Conservation (phyloP, 2,888 invertebrate species). For the Pomacea canaliculata region DNA sequence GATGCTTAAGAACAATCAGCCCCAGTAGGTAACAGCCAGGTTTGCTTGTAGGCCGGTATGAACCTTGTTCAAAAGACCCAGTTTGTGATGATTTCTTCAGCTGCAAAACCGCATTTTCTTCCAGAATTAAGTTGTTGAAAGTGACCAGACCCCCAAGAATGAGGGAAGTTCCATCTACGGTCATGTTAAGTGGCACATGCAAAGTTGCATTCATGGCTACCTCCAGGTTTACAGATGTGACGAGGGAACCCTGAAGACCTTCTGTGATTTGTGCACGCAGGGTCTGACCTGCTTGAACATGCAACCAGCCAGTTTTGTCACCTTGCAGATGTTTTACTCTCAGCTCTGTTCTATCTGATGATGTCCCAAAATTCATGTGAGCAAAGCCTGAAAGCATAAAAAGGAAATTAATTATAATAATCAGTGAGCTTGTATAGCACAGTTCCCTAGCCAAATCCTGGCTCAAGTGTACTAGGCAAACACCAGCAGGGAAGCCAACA, state of each 20-base stretch:
- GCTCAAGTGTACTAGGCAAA: no score
- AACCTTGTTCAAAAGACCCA: conserved; percentile 41
- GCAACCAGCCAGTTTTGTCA: conserved; percentile 49
- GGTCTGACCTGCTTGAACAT: conserved; percentile 41
- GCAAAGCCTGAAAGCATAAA: conserved; percentile 44
- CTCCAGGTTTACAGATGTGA: conserved; percentile 45
- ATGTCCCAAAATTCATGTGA: conserved; percentile 36
- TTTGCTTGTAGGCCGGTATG: conserved; percentile 38
- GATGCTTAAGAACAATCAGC: conserved; percentile 43
- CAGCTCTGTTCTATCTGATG: conserved; percentile 32
- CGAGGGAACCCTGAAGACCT: conserved; percentile 39
- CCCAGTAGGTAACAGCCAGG: conserved; percentile 44
- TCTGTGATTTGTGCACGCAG: conserved; percentile 49
- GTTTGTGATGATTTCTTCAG: conserved; percentile 47
- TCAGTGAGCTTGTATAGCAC: no score
- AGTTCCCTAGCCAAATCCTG: no score
- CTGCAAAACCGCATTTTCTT: conserved; percentile 42
- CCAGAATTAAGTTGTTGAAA: conserved; percentile 50
- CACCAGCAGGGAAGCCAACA: no score
- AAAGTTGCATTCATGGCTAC: conserved; percentile 42
- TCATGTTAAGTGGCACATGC: conserved; percentile 49
- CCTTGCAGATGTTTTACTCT: conserved; percentile 41
- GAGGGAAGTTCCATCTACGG: conserved; percentile 45
- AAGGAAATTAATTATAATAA: no score
- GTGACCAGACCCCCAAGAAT: conserved; percentile 48